Evolutionary conservation across 2,797 vertebrate genomes (phyloP).

Genomic region (Protonibea diacanthus): DNA sequence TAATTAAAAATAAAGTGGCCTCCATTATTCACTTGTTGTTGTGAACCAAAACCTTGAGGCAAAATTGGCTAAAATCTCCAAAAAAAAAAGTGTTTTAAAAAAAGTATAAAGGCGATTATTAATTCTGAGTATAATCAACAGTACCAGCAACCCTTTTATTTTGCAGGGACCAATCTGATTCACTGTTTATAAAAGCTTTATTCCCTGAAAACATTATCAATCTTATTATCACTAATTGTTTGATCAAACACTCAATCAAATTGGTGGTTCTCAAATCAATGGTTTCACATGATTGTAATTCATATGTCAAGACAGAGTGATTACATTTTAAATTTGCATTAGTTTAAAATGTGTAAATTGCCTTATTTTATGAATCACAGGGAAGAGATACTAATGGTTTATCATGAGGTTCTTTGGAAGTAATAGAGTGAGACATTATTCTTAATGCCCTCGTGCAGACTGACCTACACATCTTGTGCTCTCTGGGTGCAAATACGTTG

Average conservation of each 20-base stretch:
- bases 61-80: too few relatives aligned
- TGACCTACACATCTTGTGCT: slow-evolving; percentile 53
- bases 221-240: background rate
- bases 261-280: too few relatives aligned
- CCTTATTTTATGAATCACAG: background rate
- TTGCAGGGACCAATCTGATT: background rate
- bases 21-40: slow-evolving; percentile 5
- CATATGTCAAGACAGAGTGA: background rate
- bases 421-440: slow-evolving; percentile 21
- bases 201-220: background rate
- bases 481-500: slow-evolving; percentile 32
- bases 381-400: background rate
- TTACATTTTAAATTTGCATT: background rate
- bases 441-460: slow-evolving; percentile 29
- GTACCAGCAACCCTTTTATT: background rate
- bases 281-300: background rate
- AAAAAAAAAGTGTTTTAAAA: too few relatives aligned
- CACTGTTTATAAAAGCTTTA: slow-evolving; percentile 1
- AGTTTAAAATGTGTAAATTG: background rate
- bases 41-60: background rate
- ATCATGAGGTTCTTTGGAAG: background rate
- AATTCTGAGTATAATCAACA: background rate
- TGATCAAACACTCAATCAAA: background rate
- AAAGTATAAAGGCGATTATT: background rate
- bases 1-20: slow-evolving; percentile 10